phyloP scores from a whole-genome alignment of 1,140 invertebrate species.

The Pinna nobilis region DNA sequence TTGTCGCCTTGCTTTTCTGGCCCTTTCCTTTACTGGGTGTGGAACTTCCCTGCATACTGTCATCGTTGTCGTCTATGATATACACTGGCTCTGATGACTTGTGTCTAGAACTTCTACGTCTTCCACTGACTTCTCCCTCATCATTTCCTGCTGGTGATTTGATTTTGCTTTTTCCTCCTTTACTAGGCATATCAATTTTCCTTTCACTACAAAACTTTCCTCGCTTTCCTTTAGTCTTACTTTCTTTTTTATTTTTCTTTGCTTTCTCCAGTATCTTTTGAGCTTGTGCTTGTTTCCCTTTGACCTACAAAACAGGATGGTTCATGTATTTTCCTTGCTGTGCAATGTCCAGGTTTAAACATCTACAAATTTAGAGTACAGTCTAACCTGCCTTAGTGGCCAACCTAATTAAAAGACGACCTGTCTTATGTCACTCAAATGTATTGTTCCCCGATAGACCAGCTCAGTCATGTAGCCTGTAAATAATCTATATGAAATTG shows the following conservation, averaged over 20 bases:
- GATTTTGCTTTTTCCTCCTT: neutral
- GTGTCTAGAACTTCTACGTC: no score
- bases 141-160: neutral
- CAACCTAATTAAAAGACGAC: no score
- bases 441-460: no score
- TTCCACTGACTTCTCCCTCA: neutral
- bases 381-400: no score
- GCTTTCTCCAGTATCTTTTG: slow-evolving; percentile 46
- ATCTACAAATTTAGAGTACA: neutral
- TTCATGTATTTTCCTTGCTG: neutral
- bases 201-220: neutral
- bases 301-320: neutral
- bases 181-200: neutral
- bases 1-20: no score
- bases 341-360: neutral
- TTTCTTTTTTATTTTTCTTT: slow-evolving; percentile 28
- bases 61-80: no score
- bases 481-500: no score
- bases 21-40: no score
- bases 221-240: slow-evolving; percentile 1
- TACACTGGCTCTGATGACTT: no score
- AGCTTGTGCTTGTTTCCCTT: slow-evolving; percentile 10
- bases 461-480: no score
- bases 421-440: no score
- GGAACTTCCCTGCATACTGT: no score